Evolutionary conservation across 2,888 invertebrate genomes (phyloP), one percentile per base, ranked within the genome.

Genomic region (Aphrophora alni): DNA sequence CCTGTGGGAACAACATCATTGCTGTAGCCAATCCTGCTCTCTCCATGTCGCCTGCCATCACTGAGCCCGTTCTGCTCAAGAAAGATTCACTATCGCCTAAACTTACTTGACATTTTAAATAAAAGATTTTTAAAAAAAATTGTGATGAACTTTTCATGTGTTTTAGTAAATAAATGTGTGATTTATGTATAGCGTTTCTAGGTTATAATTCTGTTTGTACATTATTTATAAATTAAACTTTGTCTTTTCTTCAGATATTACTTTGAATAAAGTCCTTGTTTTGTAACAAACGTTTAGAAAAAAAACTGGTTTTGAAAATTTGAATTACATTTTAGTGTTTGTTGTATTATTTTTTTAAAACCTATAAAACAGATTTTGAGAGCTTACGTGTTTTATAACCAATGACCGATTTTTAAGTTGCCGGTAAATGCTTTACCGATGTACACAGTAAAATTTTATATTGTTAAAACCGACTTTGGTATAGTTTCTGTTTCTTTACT

Each of bases 1-100:
- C 95, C 0, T 93, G 95, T 17, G 96, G 95, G 0, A 95, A 95
- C 87, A 95, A 95, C 87, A 96, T 96, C 86, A 96, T 96, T 85
- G 96, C 96, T 0, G 96, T 96, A 0, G 95, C 96, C 26, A 96
- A 96, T 90, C 96, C 96, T 17, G 96, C 96, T 1, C 89, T 96
- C 84, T 93, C 92, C 68, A 81, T 81, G 81, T 81, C 81, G 12
- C 78, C 81, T 17, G 81, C 81, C 72, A 81, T 81, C n/a, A 14
- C 26, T 17, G 75, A 77, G 14, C 33, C 77, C 17, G 72, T 78
- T 25, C 78, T 81, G 24, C 75, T 81, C 25, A 81, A 81, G 71
- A 81, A 81, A 38, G 81, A 81, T 72, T 33, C 59, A 8, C 2
- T 74, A 27, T 79, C 78, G 38, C 78, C 78, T 68, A 79, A 79